Conservation (phyloP, 2,113 vertebrate genomes). For the Struthio camelus region DNA sequence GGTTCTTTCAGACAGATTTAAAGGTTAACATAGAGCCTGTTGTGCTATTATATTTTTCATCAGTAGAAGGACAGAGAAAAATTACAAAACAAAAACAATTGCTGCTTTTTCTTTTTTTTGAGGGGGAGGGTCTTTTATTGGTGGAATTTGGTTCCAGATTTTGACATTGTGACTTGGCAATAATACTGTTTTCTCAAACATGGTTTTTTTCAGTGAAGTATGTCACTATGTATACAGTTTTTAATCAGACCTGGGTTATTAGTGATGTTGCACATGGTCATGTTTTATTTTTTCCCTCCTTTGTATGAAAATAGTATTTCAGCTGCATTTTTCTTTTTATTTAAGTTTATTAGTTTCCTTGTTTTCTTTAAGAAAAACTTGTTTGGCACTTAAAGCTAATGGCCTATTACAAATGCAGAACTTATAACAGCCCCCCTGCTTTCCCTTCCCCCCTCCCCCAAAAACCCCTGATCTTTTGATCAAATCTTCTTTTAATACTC, state of each 20-base stretch:
- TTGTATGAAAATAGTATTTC: neutral
- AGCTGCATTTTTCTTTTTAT: too few species aligned
- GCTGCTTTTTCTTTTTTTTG: fast-evolving
- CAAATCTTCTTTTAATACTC: neutral
- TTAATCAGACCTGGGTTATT: neutral
- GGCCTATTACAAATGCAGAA: neutral
- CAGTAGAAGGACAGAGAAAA: too few species aligned
- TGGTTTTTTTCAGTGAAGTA: neutral
- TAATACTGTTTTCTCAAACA: neutral
- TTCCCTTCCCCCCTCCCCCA: too few species aligned
- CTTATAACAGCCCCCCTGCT: neutral
- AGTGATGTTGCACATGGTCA: neutral
- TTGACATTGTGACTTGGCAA: neutral
- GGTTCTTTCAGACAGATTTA: conserved; percentile 1
- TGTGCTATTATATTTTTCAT: too few species aligned
- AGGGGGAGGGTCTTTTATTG: too few species aligned
- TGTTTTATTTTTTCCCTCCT: neutral
- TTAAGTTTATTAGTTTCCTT: conserved; percentile 10
- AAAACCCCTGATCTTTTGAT: neutral
- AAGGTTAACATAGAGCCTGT: neutral
- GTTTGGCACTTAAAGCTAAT: neutral
- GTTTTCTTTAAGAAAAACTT: neutral
- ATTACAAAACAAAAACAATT: neutral
- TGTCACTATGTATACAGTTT: neutral
- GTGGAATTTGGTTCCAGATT: neutral